Evolutionary conservation across 2,797 vertebrate species (phyloP).

Genomic region (Tiaroga cobitis): DNA sequence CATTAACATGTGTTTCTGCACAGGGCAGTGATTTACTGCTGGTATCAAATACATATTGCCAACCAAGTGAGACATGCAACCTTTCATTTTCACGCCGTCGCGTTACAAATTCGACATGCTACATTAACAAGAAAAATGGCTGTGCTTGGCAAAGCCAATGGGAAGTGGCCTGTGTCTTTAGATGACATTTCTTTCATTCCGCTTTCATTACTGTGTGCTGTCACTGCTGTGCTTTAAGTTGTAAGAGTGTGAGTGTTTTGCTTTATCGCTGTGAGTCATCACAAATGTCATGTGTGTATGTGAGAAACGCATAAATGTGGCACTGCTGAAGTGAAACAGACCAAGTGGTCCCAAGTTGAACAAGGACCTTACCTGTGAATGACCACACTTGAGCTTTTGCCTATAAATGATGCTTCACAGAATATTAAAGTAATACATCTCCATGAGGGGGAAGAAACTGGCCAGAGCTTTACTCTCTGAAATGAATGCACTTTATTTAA

Average conservation of each 20-base stretch:
- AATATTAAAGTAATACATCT: constrained; percentile 42
- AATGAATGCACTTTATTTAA: constrained; percentile 29
- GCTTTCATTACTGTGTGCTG: constrained; percentile 61
- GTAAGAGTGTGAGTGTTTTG: constrained; percentile 10
- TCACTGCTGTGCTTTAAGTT: constrained; percentile 25
- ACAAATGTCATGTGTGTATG: not conserved
- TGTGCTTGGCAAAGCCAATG: constrained; percentile 71
- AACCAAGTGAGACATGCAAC: constrained; percentile 85
- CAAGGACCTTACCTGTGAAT: constrained; percentile 5
- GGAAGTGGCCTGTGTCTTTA: constrained; percentile 63
- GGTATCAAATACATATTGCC: constrained; percentile 77
- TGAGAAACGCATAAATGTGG: not conserved
- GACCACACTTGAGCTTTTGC: not conserved
- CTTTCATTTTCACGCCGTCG: constrained; percentile 82
- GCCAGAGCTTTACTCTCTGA: not conserved
- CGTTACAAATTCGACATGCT: constrained; percentile 81
- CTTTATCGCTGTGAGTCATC: constrained; percentile 21
- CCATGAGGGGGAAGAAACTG: constrained; percentile 9
- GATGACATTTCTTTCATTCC: constrained; percentile 65
- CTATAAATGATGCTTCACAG: constrained; percentile 5
- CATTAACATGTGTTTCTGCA: constrained; percentile 66
- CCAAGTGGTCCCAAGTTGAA: not conserved
- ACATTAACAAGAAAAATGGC: constrained; percentile 86
- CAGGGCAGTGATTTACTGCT: constrained; percentile 66
- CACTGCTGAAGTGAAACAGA: constrained; percentile 8